Conservation (phyloP, 2,113 vertebrate genomes). For the Microcebus jonahi region DNA sequence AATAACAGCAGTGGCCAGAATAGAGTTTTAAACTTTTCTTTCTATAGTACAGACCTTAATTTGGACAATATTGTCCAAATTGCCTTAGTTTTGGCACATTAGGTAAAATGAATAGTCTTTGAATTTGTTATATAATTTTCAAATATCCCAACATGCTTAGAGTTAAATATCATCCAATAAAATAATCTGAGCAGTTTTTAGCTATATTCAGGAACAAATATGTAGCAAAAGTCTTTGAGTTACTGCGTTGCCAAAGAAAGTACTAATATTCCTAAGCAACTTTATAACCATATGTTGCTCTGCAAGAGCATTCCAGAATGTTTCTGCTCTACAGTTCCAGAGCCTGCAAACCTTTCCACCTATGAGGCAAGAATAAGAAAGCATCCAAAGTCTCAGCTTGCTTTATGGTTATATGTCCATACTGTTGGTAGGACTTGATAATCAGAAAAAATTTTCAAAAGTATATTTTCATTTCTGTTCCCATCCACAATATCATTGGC, state of each 20-base stretch:
- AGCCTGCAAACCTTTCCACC: not conserved
- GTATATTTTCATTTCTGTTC: not conserved
- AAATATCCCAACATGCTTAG: constrained; percentile 10
- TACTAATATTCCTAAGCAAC: constrained; percentile 44
- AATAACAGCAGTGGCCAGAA: not conserved
- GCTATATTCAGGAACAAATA: constrained; percentile 8
- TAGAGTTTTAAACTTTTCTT: not conserved
- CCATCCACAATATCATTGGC: not conserved
- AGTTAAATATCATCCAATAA: constrained; percentile 56
- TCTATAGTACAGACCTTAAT: not conserved
- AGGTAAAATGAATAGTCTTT: constrained; percentile 13
- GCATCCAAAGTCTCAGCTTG: not conserved
- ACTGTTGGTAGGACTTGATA: not conserved
- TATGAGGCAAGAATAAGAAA: not conserved
- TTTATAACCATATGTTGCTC: constrained; percentile 51
- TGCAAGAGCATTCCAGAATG: not conserved
- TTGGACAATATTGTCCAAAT: not conserved
- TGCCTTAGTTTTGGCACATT: not conserved
- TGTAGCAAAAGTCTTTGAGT: constrained; percentile 33
- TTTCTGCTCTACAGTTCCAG: not conserved
- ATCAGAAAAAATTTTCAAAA: not conserved
- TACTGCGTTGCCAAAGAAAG: constrained; percentile 45
- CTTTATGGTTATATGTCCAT: not conserved
- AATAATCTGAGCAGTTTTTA: constrained; percentile 48
- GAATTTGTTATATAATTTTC: constrained; percentile 39